These are phyloP conservation scores for Varecia variegata DNA, from an alignment of 2,797 vertebrate genomes.

Conservation along the genomic window DNA sequence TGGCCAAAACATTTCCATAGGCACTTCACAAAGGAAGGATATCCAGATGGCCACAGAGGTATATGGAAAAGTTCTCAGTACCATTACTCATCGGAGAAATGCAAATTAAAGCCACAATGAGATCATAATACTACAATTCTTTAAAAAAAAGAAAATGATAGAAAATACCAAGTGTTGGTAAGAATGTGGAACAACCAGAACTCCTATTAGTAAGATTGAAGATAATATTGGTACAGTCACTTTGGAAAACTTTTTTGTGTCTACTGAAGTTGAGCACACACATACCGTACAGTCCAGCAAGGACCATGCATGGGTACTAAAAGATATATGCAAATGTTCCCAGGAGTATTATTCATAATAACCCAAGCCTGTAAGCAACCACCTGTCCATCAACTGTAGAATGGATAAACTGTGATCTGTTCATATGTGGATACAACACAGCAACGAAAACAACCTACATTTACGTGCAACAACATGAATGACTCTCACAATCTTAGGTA, in stretches of 20 bases:
- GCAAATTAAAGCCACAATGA: neutral
- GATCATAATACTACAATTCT: no score
- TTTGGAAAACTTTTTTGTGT: neutral
- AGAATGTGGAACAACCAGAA: no score
- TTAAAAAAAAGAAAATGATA: neutral
- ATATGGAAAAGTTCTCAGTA: neutral
- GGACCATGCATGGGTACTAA: rapidly evolving
- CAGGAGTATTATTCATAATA: rapidly evolving
- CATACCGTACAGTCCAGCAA: neutral
- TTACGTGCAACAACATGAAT: rapidly evolving
- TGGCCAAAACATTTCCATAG: neutral
- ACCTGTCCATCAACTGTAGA: rapidly evolving
- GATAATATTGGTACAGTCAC: neutral
- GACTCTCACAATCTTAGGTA: rapidly evolving
- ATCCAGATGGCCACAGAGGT: neutral
- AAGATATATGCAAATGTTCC: rapidly evolving
- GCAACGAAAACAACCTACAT: neutral
- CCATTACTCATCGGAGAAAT: neutral
- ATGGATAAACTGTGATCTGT: neutral
- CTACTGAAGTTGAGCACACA: neutral
- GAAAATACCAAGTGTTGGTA: neutral
- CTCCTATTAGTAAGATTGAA: neutral
- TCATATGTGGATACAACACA: no score
- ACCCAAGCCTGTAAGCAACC: neutral
- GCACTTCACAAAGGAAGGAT: neutral